Conservation (phyloP, 2,888 invertebrate genomes). For the Cremastinae sp. region DNA sequence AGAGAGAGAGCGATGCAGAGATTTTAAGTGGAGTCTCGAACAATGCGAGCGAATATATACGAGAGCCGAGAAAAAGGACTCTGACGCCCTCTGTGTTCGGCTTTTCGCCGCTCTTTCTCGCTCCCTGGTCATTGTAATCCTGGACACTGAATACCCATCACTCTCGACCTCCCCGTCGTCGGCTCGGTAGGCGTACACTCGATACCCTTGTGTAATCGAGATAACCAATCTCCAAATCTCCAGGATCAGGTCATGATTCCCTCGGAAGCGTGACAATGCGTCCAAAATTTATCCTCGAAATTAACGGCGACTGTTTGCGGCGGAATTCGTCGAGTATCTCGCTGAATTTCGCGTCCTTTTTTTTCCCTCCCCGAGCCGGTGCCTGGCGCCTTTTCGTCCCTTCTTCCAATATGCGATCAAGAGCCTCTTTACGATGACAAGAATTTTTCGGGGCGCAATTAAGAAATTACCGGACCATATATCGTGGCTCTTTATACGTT, state of each 20-base stretch:
- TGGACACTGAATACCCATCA: constrained; percentile 48
- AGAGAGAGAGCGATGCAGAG: constrained; percentile 21
- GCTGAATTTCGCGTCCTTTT: no score
- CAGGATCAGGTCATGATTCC: constrained; percentile 60
- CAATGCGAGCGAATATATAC: constrained; percentile 18
- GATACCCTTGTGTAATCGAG: constrained; percentile 65
- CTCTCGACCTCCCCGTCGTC: constrained; percentile 40
- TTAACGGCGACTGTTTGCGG: not conserved
- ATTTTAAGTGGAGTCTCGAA: constrained; percentile 15
- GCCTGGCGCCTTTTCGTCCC: constrained; percentile 24
- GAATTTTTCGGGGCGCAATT: constrained; percentile 78
- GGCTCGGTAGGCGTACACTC: constrained; percentile 50
- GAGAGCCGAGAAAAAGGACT: constrained; percentile 27
- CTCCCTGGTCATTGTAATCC: constrained; percentile 22
- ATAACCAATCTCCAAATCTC: constrained; percentile 63
- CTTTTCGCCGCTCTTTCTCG: constrained; percentile 22
- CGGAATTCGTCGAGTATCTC: no score
- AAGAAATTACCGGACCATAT: constrained; percentile 79
- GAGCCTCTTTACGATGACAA: constrained; percentile 78
- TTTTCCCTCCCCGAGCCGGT: no score
- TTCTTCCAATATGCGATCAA: constrained; percentile 73
- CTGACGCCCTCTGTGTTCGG: constrained; percentile 41
- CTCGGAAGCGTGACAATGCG: constrained; percentile 20
- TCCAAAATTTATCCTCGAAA: constrained; percentile 30
- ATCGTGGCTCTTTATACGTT: constrained; percentile 77